Percentiles rank a stretch among this genome's conserved stretches.
phyloP scores from a whole-genome alignment of 2,888 invertebrate genomes.

The Drosophila seclusa region DNA sequence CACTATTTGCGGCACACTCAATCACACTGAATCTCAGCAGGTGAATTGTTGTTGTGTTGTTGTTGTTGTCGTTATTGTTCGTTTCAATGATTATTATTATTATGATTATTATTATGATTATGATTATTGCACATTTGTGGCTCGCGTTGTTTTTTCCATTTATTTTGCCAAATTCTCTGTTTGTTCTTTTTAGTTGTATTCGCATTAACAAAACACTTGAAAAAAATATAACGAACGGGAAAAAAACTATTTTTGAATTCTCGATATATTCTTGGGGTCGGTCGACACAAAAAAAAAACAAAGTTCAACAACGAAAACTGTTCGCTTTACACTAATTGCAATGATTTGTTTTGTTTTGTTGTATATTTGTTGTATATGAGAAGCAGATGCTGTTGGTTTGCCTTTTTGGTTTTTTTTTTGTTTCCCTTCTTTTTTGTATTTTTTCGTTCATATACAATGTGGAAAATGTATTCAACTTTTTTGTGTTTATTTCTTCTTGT shows the following conservation, averaged over 20 bases:
- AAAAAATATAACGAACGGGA: slow-evolving; percentile 35
- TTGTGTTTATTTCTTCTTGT: neutral
- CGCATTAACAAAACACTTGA: slow-evolving; percentile 24
- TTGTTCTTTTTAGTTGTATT: slow-evolving; percentile 10
- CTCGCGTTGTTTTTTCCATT: slow-evolving; percentile 1
- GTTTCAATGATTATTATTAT: slow-evolving; percentile 1
- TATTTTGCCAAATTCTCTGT: slow-evolving; percentile 11
- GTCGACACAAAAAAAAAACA: slow-evolving; percentile 7
- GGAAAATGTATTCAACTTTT: slow-evolving; percentile 13
- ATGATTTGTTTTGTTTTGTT: slow-evolving; percentile 22
- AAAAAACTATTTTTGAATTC: slow-evolving; percentile 30
- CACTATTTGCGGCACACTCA: slow-evolving; percentile 10
- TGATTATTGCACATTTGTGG: slow-evolving; percentile 42
- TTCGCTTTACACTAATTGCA: slow-evolving; percentile 11
- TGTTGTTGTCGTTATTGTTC: slow-evolving; percentile 5
- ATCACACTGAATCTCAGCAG: slow-evolving; percentile 26
- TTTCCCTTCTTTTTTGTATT: neutral
- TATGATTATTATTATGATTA: neutral
- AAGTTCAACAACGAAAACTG: slow-evolving; percentile 20
- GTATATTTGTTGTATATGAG: neutral
- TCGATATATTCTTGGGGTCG: neutral
- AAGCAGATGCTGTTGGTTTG: neutral
- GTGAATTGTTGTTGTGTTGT: slow-evolving; percentile 6
- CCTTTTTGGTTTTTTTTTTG: neutral
- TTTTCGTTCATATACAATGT: neutral